These are phyloP conservation scores for Apodemus speciosus DNA, from an alignment of 2,113 vertebrate species.

Conservation along the genomic window DNA sequence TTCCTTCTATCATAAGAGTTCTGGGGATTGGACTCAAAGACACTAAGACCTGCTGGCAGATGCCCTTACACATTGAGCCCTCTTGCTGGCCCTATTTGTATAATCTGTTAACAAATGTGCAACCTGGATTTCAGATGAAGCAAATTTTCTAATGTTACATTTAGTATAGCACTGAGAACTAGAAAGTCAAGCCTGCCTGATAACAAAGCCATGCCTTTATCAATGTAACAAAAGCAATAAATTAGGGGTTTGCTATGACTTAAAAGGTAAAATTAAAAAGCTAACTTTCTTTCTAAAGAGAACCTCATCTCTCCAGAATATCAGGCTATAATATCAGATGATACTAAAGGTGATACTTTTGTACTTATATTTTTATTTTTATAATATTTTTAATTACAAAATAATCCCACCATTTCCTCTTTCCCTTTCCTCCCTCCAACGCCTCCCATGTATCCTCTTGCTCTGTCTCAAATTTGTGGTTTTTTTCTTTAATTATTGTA, in stretches of 20 bases:
- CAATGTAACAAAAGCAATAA: conserved; percentile 2
- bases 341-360: conserved; percentile 40
- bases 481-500: not conserved
- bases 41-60: not conserved
- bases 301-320: conserved; percentile 15
- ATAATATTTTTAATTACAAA: not conserved
- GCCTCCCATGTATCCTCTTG: not conserved
- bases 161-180: conserved; percentile 26
- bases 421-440: not conserved
- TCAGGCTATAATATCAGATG: not conserved
- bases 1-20: not conserved
- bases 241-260: not conserved
- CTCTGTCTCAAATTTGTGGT: not conserved
- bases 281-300: conserved; percentile 32
- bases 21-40: not conserved
- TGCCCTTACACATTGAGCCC: not conserved
- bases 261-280: conserved; percentile 43
- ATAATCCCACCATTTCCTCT: not conserved
- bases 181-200: not conserved
- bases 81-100: not conserved
- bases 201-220: not conserved
- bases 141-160: conserved; percentile 14
- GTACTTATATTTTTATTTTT: not conserved
- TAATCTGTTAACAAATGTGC: not conserved
- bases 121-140: conserved; percentile 27